phyloP scores from a whole-genome alignment of 2,113 vertebrate genomes.

The Neoarius graeffei region DNA sequence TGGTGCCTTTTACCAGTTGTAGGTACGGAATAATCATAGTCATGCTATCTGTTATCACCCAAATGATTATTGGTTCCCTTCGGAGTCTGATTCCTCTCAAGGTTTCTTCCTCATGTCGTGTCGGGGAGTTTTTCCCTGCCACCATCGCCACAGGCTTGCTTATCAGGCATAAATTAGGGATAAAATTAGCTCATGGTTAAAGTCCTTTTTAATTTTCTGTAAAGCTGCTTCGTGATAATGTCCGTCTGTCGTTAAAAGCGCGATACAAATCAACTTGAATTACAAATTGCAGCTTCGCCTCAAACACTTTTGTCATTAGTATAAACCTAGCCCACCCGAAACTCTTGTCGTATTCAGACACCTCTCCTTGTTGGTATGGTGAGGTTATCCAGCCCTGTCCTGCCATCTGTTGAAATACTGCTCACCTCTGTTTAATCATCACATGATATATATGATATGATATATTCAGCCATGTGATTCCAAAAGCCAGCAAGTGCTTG shows the following conservation, averaged over 20 bases:
- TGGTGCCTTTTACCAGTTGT: neutral
- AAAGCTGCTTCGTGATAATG: no score
- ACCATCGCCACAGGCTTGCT: no score
- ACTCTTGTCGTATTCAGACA: neutral
- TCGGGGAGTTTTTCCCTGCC: no score
- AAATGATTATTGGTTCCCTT: no score
- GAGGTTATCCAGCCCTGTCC: conserved; percentile 21
- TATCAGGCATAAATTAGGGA: no score
- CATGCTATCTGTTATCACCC: no score
- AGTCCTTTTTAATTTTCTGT: no score
- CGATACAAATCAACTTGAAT: no score
- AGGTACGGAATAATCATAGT: neutral
- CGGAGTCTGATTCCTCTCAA: no score
- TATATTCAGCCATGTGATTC: neutral
- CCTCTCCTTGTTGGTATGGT: conserved; percentile 22
- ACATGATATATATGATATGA: neutral
- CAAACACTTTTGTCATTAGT: neutral
- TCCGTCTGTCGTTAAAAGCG: no score
- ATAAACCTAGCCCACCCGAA: neutral
- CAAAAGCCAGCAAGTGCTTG: neutral
- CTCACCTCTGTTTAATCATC: neutral
- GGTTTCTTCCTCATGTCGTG: no score
- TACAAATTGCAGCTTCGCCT: neutral
- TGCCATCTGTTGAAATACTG: conserved; percentile 56
- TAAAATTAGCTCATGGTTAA: no score